phyloP scores from a whole-genome alignment of 2,888 invertebrate species.

The Ceraclea dissimilis region DNA sequence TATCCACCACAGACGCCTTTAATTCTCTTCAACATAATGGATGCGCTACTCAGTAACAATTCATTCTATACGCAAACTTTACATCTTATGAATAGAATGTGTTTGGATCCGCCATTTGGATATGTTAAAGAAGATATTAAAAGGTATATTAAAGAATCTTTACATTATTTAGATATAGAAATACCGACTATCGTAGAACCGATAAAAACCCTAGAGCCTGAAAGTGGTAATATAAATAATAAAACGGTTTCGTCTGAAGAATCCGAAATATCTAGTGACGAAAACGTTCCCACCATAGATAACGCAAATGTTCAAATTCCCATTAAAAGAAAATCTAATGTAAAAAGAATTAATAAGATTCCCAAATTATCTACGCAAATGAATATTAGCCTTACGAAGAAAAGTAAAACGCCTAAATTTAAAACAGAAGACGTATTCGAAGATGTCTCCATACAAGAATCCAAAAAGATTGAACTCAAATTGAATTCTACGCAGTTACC shows the following conservation, averaged over 20 bases:
- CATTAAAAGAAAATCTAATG: constrained; percentile 37
- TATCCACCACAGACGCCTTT: constrained; percentile 71
- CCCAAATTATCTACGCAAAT: constrained; percentile 31
- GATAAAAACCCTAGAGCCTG: neutral
- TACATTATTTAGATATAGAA: constrained; percentile 9
- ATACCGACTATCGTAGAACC: constrained; percentile 1
- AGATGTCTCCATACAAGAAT: constrained; percentile 33
- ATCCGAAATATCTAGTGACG: constrained; percentile 43
- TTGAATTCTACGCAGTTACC: constrained; percentile 39
- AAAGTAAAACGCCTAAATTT: constrained; percentile 17
- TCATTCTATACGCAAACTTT: constrained; percentile 79
- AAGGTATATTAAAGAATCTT: constrained; percentile 35
- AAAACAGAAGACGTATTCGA: constrained; percentile 43
- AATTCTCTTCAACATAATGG: constrained; percentile 70
- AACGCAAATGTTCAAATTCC: constrained; percentile 30
- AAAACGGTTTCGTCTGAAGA: constrained; percentile 32
- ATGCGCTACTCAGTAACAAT: constrained; percentile 65
- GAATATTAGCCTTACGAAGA: constrained; percentile 28
- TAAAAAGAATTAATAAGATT: constrained; percentile 26
- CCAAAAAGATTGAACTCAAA: constrained; percentile 42
- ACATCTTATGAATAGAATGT: constrained; percentile 95
- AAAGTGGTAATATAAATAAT: neutral
- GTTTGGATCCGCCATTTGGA: constrained; percentile 76
- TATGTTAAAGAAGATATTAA: constrained; percentile 37
- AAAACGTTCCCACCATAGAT: constrained; percentile 30